Base-by-base conservation (phyloP, 2,888 invertebrate genomes). In the Mesodorylaimus sp. region DNA sequence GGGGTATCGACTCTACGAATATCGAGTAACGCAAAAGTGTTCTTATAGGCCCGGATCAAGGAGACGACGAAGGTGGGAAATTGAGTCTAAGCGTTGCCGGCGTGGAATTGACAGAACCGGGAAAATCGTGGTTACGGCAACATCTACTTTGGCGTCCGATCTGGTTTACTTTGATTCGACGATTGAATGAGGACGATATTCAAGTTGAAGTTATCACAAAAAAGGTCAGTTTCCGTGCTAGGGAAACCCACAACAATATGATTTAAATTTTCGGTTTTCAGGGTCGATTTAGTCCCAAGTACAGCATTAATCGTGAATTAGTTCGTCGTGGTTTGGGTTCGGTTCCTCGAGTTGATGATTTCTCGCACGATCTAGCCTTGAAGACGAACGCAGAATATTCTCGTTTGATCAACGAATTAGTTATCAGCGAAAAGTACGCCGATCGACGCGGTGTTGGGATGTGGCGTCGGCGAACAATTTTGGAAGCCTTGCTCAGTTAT, bases 371-470 rank as follows among this genome's bases (percentile, higher is more conserved):
- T 45, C 57, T 59, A 50, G 57, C 60, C 19, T 53, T 64, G n/a
- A 61, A 63, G 45, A 48, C 55, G 2, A 55, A 58, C 24, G 56
- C 63, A 13, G 58, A 60, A 26, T 64, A 64, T 55, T 62, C 64
- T 0, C 55, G 51, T 36, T 58, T 64, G 25, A 52, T 65, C 39
- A 59, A 59, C 25, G 50, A 58, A 19, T 57, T 64, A 32, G 52
- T 64, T 28, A 61, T 62, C 54, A 58, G 59, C 48, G 64, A 64
- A 53, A 61, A 63, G 51, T 56, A 64, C 25, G 64, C 64, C 3
- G 62, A 64, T 44, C 55, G 59, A 16, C 56, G 64, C n/a, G 65
- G 64, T 21, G 57, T 65, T 26, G 64, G 64, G 7, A 57, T 63
- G n/a, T 64, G 65, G 65, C 61, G 63, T 51, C 52, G 63, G 5